Evolutionary conservation across 2,113 vertebrate genomes (phyloP).

Genomic region (Coryphaenoides rupestris): DNA sequence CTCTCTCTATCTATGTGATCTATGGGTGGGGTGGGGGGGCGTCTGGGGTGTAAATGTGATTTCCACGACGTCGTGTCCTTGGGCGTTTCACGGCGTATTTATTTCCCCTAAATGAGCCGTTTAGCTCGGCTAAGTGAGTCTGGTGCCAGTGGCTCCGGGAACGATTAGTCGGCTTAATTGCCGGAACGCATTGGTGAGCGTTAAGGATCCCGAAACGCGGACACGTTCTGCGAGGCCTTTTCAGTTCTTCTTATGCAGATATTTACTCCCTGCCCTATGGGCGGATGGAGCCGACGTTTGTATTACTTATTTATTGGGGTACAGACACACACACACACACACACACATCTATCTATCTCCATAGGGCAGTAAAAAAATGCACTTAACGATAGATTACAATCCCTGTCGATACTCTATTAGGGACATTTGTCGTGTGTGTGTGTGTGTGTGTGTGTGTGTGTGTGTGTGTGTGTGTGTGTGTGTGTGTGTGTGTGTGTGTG

Average conservation of each 20-base stretch:
- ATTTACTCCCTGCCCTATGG: no score
- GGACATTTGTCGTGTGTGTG: slow-evolving; percentile 38
- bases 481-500: slow-evolving; percentile 6
- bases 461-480: slow-evolving; percentile 8
- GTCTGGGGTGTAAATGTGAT: no score
- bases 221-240: no score
- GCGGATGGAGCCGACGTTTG: no score
- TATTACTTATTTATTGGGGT: background rate
- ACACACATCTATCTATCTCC: no score
- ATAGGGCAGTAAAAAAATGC: slow-evolving; percentile 37
- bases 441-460: slow-evolving; percentile 4
- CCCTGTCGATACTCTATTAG: slow-evolving; percentile 44
- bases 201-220: slow-evolving; percentile 1
- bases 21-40: no score
- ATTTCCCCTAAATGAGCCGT: slow-evolving; percentile 44
- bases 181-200: slow-evolving; percentile 23
- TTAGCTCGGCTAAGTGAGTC: slow-evolving; percentile 51
- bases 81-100: slow-evolving; percentile 40
- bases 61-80: slow-evolving; percentile 52
- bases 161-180: slow-evolving; percentile 57
- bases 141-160: slow-evolving; percentile 42
- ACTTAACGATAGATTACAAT: background rate
- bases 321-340: no score
- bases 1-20: slow-evolving; percentile 42
- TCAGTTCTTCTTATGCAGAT: no score